Evolutionary conservation across 2,113 vertebrate species (phyloP).

Genomic region (Pterocles orientalis): DNA sequence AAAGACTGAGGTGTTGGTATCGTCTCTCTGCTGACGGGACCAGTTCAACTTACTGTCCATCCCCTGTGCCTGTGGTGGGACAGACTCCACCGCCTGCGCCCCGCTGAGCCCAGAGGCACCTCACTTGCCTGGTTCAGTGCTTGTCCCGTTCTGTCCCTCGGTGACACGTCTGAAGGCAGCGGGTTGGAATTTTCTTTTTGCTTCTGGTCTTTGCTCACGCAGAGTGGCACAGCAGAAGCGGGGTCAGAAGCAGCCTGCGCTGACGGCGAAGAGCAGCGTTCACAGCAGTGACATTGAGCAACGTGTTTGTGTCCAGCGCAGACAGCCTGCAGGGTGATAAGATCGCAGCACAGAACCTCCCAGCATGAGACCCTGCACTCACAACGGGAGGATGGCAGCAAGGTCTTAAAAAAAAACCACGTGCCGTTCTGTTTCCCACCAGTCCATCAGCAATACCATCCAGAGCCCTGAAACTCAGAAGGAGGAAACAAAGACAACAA

Average conservation of each 20-base stretch:
- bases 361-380: accelerated
- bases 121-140: no score
- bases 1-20: accelerated
- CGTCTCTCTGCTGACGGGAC: accelerated
- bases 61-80: background rate
- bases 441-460: background rate
- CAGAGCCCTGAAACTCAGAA: no score
- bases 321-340: background rate
- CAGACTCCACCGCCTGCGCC: accelerated
- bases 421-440: background rate
- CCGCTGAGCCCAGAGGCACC: background rate
- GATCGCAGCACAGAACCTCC: background rate
- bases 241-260: background rate
- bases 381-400: background rate
- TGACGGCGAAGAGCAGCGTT: accelerated
- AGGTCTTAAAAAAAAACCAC: background rate
- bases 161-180: background rate
- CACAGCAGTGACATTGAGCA: background rate
- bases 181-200: background rate
- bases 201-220: background rate
- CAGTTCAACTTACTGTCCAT: background rate
- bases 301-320: background rate
- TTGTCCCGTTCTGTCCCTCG: accelerated
- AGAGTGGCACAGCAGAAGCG: background rate
- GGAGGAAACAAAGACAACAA: no score